Conservation (phyloP, 2,888 invertebrate species). For the Cenopis cana region DNA sequence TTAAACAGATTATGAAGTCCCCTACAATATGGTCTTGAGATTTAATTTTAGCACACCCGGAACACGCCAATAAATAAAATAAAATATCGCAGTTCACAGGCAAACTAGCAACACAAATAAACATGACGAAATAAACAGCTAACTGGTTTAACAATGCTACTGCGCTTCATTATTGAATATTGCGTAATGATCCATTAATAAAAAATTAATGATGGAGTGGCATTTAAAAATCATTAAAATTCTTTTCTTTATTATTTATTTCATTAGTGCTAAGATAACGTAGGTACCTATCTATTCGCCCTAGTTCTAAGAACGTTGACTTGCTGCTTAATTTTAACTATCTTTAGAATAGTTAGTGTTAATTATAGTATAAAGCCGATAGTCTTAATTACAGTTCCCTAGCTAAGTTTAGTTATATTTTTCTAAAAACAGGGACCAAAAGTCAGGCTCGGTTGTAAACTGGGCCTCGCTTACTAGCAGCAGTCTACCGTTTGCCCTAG, state of each 20-base stretch:
- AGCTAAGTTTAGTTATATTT: slow-evolving; percentile 37
- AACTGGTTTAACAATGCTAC: slow-evolving; percentile 3
- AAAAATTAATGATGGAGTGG: slow-evolving; percentile 27
- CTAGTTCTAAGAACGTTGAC: slow-evolving; percentile 38
- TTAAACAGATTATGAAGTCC: not conserved
- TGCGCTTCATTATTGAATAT: slow-evolving; percentile 15
- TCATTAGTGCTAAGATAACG: slow-evolving; percentile 38
- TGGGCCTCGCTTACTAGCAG: slow-evolving; percentile 4
- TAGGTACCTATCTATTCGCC: slow-evolving; percentile 24
- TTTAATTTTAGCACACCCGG: not conserved
- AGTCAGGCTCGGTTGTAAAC: slow-evolving; percentile 6
- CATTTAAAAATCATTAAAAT: slow-evolving; percentile 37
- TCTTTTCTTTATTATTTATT: slow-evolving; percentile 24
- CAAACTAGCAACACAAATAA: not conserved
- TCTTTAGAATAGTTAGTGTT: slow-evolving; percentile 19
- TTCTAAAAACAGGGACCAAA: slow-evolving; percentile 7
- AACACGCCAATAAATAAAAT: not conserved
- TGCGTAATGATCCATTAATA: slow-evolving; percentile 32
- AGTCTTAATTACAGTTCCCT: slow-evolving; percentile 18
- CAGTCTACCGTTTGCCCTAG: slow-evolving; percentile 8
- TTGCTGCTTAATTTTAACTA: slow-evolving; percentile 28
- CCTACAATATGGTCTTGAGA: not conserved
- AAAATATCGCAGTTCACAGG: not conserved
- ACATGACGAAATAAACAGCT: slow-evolving; percentile 7
- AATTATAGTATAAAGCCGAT: slow-evolving; percentile 15